Evolutionary conservation across 2,797 vertebrate species (phyloP).

Genomic region (Paratrypauchen microcephalus): DNA sequence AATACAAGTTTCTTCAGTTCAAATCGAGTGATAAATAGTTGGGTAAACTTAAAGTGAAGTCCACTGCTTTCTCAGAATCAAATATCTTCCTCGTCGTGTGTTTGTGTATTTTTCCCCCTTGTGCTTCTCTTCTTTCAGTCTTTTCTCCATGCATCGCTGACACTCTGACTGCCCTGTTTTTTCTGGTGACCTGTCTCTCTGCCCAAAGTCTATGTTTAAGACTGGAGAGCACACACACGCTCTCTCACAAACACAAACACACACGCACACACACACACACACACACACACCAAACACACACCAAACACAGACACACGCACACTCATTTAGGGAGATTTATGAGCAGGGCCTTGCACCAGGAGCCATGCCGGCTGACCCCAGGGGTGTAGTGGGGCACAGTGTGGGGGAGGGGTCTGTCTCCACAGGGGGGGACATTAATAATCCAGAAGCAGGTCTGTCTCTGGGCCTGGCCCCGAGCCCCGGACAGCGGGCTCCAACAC

Average conservation of each 20-base stretch:
- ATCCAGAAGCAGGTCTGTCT: conserved; percentile 80
- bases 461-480: conserved; percentile 62
- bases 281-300: conserved; percentile 58
- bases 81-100: conserved; percentile 41
- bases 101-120: conserved; percentile 59
- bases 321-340: conserved; percentile 98
- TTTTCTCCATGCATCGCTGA: conserved; percentile 78
- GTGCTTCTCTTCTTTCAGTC: conserved; percentile 62
- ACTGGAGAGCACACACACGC: conserved; percentile 13
- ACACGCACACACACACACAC: conserved; percentile 27
- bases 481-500: conserved; percentile 54
- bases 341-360: conserved; percentile 85
- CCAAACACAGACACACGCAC: conserved; percentile 45
- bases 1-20: conserved; percentile 44
- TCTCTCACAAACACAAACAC: conserved; percentile 48
- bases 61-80: conserved; percentile 32
- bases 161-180: conserved; percentile 91
- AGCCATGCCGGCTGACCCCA: conserved; percentile 90
- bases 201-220: conserved; percentile 81
- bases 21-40: conserved; percentile 32
- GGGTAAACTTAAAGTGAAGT: conserved; percentile 36
- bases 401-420: conserved; percentile 74
- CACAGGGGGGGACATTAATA: conserved; percentile 90
- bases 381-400: conserved; percentile 65
- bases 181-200: conserved; percentile 85